Evolutionary conservation across 2,888 invertebrate genomes (phyloP).

Genomic region (Ennomos erosarius): DNA sequence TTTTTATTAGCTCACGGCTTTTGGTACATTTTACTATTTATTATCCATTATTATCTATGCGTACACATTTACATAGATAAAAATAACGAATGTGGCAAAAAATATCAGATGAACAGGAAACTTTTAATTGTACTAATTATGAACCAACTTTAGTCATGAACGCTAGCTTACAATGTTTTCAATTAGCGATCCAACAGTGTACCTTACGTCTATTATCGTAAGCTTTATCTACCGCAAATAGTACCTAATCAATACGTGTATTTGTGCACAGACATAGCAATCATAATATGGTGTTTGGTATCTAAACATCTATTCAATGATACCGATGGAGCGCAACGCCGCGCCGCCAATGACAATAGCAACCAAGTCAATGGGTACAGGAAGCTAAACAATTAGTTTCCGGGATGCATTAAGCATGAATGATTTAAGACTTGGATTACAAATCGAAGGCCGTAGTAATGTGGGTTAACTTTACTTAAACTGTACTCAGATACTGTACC

Average conservation of each 20-base stretch:
- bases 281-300: conserved; percentile 16
- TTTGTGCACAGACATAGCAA: conserved; percentile 7
- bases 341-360: conserved; percentile 30
- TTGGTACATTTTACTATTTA: no score
- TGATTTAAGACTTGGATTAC: conserved; percentile 19
- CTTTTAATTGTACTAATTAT: no score
- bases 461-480: not conserved
- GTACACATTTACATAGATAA: no score
- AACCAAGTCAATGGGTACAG: conserved; percentile 29
- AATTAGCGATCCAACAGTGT: no score
- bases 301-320: conserved; percentile 27
- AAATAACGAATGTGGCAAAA: no score
- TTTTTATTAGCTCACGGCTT: no score
- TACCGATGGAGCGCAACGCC: conserved; percentile 32
- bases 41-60: no score
- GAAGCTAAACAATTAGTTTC: conserved; percentile 37
- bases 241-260: not conserved
- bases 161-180: no score
- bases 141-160: no score
- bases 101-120: no score
- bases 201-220: no score
- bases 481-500: no score
- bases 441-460: conserved; percentile 1
- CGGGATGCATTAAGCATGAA: conserved; percentile 23
- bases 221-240: not conserved